Base-by-base conservation (phyloP, 2,888 invertebrate genomes). In the Cremastinae sp. region DNA sequence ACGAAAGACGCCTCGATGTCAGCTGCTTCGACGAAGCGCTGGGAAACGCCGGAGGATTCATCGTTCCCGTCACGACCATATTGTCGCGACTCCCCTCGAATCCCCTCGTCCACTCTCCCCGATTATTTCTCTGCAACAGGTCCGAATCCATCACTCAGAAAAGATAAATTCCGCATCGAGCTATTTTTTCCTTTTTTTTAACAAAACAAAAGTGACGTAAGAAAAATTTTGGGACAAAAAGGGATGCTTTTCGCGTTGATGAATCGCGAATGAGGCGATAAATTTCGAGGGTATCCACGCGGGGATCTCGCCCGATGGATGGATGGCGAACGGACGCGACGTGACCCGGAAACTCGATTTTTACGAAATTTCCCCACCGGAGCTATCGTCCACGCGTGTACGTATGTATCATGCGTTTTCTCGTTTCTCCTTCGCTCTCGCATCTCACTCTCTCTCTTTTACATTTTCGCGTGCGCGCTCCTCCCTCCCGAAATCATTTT, bases 1-100 rank as follows among this genome's bases (percentile, higher is more conserved):
- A 88, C 7, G 88, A 87, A 38, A 89, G 72, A 68, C 88, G 84
- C n/a, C 88, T 84, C 0, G 89, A 89, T 71, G 85, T 80, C 22
- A 86, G 82, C 1, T 87, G 74, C 73, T 86, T 85, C 38, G 78
- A 70, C 4, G 79, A 74, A 16, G 78, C 59, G 16, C 68, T 79
- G 51, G 82, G 71, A 34, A 80, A 68, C 51, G 66, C 51, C 54
- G 78, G 65, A 18, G 69, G 65, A 45, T 82, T 81, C 70, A 79
- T 80, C 61, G 75, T 61, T n/a, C 78, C 79, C 51, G 78, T 79
- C 38, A 78, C 79, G 69, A 85, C 85, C 84, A 84, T n/a, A n/a
- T n/a, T n/a, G n/a, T n/a, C n/a, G n/a, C n/a, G n/a, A n/a, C n/a
- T 82, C 58, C 79, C 80, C 22, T 8, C 54, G 34, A 9, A 28